Evolutionary conservation across 37 sponge, comb jelly and placozoan genomes (phyloP), one percentile per base, ranked within the genome.

Genomic region (Oscarella lobularis): DNA sequence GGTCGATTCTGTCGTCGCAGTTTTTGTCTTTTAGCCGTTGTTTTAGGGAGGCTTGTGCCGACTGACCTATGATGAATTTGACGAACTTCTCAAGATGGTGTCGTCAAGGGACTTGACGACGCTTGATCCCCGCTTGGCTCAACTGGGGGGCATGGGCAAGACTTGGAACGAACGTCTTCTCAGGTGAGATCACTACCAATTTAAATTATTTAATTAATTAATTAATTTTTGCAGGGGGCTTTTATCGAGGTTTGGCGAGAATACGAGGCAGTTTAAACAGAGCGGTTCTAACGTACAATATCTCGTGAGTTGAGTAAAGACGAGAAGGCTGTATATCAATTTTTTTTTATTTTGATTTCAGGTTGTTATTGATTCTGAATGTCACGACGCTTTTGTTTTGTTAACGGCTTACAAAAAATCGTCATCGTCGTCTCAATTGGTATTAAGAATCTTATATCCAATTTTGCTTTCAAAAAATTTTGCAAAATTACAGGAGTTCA

Each of bases 401-500:
- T 20, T 48, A 48, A 48, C 60, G 9, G 14, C 20, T 48, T 9
- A 48, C 60, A 48, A 20, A 20, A 48, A 20, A 27, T 48, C 60
- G 20, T 20, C 20, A 20, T 48, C 20, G 60, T 48, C n/a, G n/a
- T n/a, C n/a, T n/a, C n/a, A n/a, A n/a, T n/a, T n/a, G n/a, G n/a
- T n/a, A n/a, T n/a, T n/a, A n/a, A n/a, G n/a, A n/a, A n/a, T n/a
- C n/a, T n/a, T n/a, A n/a, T n/a, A n/a, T n/a, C n/a, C n/a, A n/a
- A n/a, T n/a, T n/a, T n/a, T n/a, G n/a, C n/a, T n/a, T n/a, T n/a
- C n/a, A n/a, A n/a, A n/a, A n/a, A n/a, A n/a, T n/a, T n/a, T n/a
- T n/a, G n/a, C n/a, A n/a, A n/a, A n/a, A n/a, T 48, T 9, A 48
- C 60, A 48, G 60, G 60, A 48, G 60, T 48, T 48, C 60, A 48